Conservation (phyloP, 2,113 vertebrate genomes). For the Atractosteus spatula region DNA sequence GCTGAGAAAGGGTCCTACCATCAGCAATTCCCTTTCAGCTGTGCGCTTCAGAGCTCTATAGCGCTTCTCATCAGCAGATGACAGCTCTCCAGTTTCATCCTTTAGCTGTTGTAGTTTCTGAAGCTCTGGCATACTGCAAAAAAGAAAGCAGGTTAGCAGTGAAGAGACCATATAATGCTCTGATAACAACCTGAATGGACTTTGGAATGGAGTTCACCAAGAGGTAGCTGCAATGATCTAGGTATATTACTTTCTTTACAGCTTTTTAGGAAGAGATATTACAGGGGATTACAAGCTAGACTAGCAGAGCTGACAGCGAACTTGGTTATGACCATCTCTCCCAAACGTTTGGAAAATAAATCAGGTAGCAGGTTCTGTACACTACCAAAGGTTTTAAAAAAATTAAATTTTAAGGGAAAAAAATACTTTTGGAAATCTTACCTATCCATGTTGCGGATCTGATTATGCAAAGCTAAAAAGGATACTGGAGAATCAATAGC, state of each 20-base stretch:
- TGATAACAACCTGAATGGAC: not conserved
- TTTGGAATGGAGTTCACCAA: no score
- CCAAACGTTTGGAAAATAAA: no score
- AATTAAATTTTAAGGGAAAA: no score
- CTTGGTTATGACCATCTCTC: no score
- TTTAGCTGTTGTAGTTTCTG: constrained; percentile 98
- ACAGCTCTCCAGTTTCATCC: constrained; percentile 95
- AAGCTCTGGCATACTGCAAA: constrained; percentile 88
- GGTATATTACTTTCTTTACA: no score
- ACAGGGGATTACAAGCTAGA: no score
- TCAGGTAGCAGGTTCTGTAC: no score
- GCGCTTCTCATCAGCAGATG: constrained; percentile 93
- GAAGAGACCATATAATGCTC: not conserved
- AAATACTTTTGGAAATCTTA: constrained; percentile 41
- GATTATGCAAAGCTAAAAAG: constrained; percentile 94
- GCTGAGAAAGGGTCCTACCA: constrained; percentile 64
- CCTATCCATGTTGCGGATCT: constrained; percentile 99
- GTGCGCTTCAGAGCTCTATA: constrained; percentile 94
- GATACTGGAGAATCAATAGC: constrained; percentile 97
- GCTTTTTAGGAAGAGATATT: no score
- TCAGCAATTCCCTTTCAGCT: constrained; percentile 89
- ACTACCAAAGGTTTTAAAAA: no score
- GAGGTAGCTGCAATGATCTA: no score
- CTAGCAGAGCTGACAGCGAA: no score
- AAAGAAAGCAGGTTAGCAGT: not conserved